phyloP scores from a whole-genome alignment of 2,113 vertebrate genomes.

The Sebastes schlegelii region DNA sequence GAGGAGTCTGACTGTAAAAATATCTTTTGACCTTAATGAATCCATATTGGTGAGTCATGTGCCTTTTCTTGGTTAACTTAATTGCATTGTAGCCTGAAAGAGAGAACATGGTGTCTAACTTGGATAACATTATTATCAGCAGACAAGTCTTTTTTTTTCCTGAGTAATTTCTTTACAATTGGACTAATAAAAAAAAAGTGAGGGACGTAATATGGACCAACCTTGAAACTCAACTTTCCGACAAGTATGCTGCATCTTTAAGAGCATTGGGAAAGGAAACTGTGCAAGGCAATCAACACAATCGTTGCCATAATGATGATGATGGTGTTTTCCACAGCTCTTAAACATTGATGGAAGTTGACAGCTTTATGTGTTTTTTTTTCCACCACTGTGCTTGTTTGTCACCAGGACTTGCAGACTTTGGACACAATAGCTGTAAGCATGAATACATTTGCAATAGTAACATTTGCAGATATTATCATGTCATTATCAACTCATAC shows the following conservation, averaged over 20 bases:
- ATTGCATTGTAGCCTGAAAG: not conserved
- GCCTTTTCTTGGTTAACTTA: not conserved
- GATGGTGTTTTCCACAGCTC: not conserved
- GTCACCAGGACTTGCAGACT: constrained; percentile 5
- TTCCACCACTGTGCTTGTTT: not conserved
- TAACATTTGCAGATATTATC: not conserved
- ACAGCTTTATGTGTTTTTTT: not conserved
- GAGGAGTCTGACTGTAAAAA: not conserved
- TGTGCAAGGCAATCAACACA: not conserved
- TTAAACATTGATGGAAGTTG: constrained; percentile 3
- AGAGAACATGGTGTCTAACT: not conserved
- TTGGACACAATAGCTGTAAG: constrained; percentile 5
- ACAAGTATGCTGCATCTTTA: not conserved
- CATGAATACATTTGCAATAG: constrained; percentile 25
- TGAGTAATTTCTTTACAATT: not conserved
- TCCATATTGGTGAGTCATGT: not conserved
- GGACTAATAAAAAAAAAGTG: not conserved
- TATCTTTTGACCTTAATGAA: not conserved
- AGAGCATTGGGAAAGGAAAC: not conserved
- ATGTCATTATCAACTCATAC: not conserved
- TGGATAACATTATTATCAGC: no score
- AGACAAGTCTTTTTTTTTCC: no score
- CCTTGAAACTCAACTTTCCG: not conserved
- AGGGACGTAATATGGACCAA: not conserved
- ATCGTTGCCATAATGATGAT: not conserved